Evolutionary conservation across 2,888 invertebrate species (phyloP), one percentile per base, ranked within the genome.

Genomic region (Chironomus tentans): DNA sequence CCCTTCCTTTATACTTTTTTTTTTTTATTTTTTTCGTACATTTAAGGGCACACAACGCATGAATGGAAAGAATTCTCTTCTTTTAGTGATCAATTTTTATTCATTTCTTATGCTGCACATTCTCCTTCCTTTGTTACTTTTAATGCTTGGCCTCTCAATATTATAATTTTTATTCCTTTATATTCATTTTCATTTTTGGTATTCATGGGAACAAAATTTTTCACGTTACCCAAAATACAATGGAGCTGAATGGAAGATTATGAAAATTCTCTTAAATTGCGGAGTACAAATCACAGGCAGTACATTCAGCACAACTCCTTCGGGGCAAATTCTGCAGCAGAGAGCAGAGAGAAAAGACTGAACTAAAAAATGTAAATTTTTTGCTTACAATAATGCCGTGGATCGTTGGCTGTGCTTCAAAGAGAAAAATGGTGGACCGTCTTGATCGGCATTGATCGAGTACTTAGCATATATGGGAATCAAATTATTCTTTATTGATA

Each of bases 171-270:
- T 38, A 38, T 38, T 38, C 38, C 38, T 38, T 38, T 38, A 38
- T 38, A 38, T 38, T 38, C 38, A 38, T 10, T 2, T 38, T 50
- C 2, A 3, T 13, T 56, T 56, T 56, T 70, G 38, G 38, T 70
- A 72, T 72, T 72, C 72, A 72, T 72, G 72, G 72, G 72, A 72
- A 72, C 50, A 47, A 56, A 24, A 24, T 24, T 22, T 56, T 56
- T 56, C 56, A 56, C 56, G 56, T 56, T 56, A 68, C 13, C 28
- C 68, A 13, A 68, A 38, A 21, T n/a, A 72, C 72, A 72, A 72
- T 72, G 72, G 62, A n/a, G 22, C 15, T 10, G n/a, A 15, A 38
- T 28, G 68, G 18, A 18, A 56, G 56, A 56, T 56, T 56, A 50
- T 72, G 72, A 50, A 72, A 38, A 50, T 70, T 70, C 70, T 70